phyloP scores from a whole-genome alignment of 2,113 vertebrate species.

The Columba janthina region DNA sequence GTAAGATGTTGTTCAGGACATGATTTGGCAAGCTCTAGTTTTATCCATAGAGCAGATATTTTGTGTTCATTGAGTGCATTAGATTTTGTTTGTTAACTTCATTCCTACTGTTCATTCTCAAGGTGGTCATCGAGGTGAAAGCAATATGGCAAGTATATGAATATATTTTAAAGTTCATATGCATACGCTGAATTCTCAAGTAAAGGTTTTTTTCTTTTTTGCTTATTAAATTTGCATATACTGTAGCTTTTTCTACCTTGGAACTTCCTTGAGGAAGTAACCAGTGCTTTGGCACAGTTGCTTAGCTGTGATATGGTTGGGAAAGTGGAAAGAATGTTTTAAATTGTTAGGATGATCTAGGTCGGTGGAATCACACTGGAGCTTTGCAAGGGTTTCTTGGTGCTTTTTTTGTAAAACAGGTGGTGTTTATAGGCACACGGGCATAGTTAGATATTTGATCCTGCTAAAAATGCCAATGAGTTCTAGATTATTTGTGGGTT shows the following conservation, averaged over 20 bases:
- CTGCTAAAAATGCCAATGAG: not conserved
- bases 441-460: not conserved
- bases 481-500: not conserved
- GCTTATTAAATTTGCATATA: not conserved
- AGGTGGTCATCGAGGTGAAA: not conserved
- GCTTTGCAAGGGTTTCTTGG: not conserved
- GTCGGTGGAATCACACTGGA: not conserved
- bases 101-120: not conserved
- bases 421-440: not conserved
- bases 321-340: not conserved
- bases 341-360: not conserved
- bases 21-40: not conserved
- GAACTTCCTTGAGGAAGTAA: not conserved
- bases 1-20: not conserved
- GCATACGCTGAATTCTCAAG: not conserved
- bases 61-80: not conserved
- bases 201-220: not conserved
- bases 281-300: not conserved
- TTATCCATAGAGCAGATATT: not conserved
- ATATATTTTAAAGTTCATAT: not conserved
- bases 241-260: not conserved
- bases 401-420: not conserved
- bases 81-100: not conserved
- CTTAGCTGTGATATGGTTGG: not conserved
- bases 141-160: not conserved